Evolutionary conservation across 2,113 vertebrate species (phyloP), one percentile per base, ranked within the genome.

Genomic region (Antechinus flavipes): DNA sequence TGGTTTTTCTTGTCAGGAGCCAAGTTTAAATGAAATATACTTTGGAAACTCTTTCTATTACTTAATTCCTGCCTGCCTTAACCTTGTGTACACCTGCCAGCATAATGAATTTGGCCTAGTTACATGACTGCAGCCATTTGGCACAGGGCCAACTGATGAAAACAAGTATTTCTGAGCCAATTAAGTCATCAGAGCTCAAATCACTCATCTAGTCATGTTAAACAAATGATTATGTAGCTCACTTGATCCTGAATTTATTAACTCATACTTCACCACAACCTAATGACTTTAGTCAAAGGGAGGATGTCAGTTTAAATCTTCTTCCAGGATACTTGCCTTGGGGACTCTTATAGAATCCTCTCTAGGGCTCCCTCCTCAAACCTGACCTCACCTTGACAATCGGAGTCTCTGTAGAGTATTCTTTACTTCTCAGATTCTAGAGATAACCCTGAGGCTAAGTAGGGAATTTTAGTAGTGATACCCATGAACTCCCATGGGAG

Each of bases 1-100:
- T 93, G 54, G 49, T 14, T 97, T 97, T 91, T 94, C 95, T 35
- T 0, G 46, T 93, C 47, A 94, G 84, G 61, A 95, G 53, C 11
- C 76, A 50, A 52, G 93, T 91, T 90, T 94, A 95, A 97, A 93
- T 22, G 93, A 91, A 95, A 56, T 27, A 90, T 27, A 46, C 54
- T 61, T 94, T 91, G 8, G 93, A 58, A 22, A 76, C 93, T 94
- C 47, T 92, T 16, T 93, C 94, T 95, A 54, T 93, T 94, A 90
- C 90, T 2, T 93, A 58, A 68, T 92, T n/a, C 35, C 14, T 76
- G 93, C 0, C 11, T 93, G 22, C 92, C 91, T 95, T 97, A 94
- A 56, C 89, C 35, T 47, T 90, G 26, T 89, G 7, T 24, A 22
- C 25, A 30, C 10, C 10, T 25, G 76, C 68, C 49, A 94, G 90